Percentiles rank a stretch among this genome's conserved stretches.
Evolutionary conservation across 1,140 invertebrate genomes (phyloP).

Genomic region (Drosophila punjabiensis): DNA sequence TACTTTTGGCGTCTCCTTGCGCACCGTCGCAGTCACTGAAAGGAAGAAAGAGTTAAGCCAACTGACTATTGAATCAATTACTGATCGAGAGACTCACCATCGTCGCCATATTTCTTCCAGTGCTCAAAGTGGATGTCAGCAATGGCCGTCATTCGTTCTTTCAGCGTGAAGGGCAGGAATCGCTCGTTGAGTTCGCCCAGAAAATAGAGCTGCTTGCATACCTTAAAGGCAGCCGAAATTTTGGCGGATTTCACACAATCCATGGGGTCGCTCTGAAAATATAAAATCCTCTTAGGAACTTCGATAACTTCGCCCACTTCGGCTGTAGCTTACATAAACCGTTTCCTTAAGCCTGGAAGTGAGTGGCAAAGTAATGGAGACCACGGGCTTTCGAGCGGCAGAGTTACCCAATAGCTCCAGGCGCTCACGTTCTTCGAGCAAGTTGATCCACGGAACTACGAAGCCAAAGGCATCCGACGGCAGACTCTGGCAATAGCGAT

Average conservation of each 20-base stretch:
- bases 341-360: conserved; percentile 87
- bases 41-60: too few relatives aligned
- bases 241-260: conserved; percentile 89
- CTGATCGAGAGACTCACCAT: conserved; percentile 47
- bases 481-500: conserved; percentile 92
- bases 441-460: conserved; percentile 45
- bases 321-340: conserved; percentile 45
- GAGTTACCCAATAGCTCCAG: neutral
- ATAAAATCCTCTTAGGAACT: neutral
- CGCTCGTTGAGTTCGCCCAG: conserved; percentile 92
- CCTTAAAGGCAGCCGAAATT: conserved; percentile 91
- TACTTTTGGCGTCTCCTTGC: neutral
- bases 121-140: conserved; percentile 74
- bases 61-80: neutral
- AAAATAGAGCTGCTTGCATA: conserved; percentile 90
- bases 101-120: conserved; percentile 87
- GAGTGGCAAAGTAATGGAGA: conserved; percentile 88
- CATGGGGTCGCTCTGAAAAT: conserved; percentile 88
- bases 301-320: neutral
- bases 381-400: conserved; percentile 65
- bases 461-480: conserved; percentile 93
- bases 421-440: neutral
- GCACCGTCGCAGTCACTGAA: conserved; percentile 33
- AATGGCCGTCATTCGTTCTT: conserved; percentile 77
- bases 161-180: conserved; percentile 90